phyloP scores from a whole-genome alignment of 2,113 vertebrate genomes.

The Psettodes erumei region DNA sequence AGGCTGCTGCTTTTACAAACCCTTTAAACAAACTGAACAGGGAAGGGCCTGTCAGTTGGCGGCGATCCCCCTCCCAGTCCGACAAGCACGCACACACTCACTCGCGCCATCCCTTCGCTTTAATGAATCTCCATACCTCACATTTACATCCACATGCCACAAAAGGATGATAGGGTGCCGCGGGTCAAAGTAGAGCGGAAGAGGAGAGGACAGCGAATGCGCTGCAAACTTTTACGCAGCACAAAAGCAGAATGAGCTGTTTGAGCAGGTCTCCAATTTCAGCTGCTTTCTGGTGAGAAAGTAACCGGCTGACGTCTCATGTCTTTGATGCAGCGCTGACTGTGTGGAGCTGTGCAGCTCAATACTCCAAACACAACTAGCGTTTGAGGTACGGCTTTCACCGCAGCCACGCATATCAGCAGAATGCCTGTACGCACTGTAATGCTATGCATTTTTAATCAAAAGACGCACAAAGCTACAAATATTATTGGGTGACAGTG shows the following conservation, averaged over 20 bases:
- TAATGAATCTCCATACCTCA: conserved; percentile 72
- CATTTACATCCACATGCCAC: conserved; percentile 71
- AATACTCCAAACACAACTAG: conserved; percentile 50
- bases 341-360: conserved; percentile 18
- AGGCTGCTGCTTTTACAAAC: conserved; percentile 85
- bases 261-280: conserved; percentile 15
- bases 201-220: conserved; percentile 20
- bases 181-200: conserved; percentile 37
- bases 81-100: conserved; percentile 37
- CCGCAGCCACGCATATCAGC: conserved; percentile 44
- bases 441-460: conserved; percentile 64
- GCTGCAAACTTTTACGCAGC: conserved; percentile 7
- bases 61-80: conserved; percentile 70
- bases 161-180: conserved; percentile 37
- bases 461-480: conserved; percentile 36
- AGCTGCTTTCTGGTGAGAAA: conserved; percentile 35
- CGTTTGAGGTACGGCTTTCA: conserved; percentile 53
- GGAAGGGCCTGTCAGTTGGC: conserved; percentile 81
- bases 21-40: conserved; percentile 84
- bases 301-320: conserved; percentile 28
- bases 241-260: not conserved
- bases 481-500: conserved; percentile 22
- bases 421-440: conserved; percentile 32
- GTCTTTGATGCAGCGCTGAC: conserved; percentile 32
- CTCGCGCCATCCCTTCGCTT: conserved; percentile 34